Percentiles rank a stretch among this genome's conserved stretches.
These are phyloP conservation scores for Dichetophora obliterata DNA, from an alignment of 2,888 invertebrate species.

Conservation along the genomic window DNA sequence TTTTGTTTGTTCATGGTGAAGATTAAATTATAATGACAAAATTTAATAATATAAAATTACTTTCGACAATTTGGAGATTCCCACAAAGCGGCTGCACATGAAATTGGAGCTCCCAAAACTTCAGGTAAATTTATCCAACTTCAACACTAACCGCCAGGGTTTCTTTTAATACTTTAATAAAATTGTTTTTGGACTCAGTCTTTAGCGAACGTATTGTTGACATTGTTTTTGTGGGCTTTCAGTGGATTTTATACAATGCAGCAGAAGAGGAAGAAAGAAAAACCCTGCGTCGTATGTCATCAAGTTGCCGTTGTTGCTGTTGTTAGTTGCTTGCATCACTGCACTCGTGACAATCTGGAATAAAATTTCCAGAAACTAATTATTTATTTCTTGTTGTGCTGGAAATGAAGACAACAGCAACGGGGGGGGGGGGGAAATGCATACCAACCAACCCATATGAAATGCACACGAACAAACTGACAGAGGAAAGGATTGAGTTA, in stretches of 20 bases:
- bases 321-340: constrained; percentile 39
- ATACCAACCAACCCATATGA: not conserved
- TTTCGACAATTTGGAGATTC: not conserved
- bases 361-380: constrained; percentile 30
- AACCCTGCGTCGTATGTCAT: too few species aligned
- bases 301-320: constrained; percentile 8
- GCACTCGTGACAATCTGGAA: constrained; percentile 39
- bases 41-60: too few species aligned
- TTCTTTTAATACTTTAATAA: not conserved
- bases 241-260: too few species aligned
- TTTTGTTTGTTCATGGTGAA: too few species aligned
- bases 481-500: not conserved
- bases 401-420: not conserved
- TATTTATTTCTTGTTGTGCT: constrained; percentile 21
- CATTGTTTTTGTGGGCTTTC: too few species aligned
- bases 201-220: too few species aligned
- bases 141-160: constrained; percentile 20
- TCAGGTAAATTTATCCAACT: constrained; percentile 9
- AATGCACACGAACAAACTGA: not conserved
- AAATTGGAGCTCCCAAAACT: not conserved
- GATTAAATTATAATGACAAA: too few species aligned
- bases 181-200: too few species aligned
- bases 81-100: constrained; percentile 17
- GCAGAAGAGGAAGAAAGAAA: too few species aligned
- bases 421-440: not conserved